Evolutionary conservation across 2,113 vertebrate species (phyloP), one percentile per base, ranked within the genome.

Genomic region (Puffinus mauretanicus): DNA sequence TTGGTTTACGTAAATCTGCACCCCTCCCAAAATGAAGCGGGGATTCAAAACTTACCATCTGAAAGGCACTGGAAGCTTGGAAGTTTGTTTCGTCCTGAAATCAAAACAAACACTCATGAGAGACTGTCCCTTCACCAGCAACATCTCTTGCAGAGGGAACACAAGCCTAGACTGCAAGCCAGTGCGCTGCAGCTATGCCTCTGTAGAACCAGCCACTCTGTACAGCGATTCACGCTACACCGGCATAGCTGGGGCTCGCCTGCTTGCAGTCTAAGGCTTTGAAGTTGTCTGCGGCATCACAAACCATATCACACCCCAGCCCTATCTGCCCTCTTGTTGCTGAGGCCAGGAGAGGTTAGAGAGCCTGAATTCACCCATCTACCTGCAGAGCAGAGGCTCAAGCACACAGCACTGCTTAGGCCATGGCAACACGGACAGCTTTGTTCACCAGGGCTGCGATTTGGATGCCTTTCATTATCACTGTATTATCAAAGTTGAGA

Each of bases 31-130:
- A 91, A 75, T 11, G 55, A 96, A 51, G 47, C 44, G 86, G 22
- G 47, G 49, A 55, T 73, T 66, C 67, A 75, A 76, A 49, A 69
- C 98, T 98, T 97, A 99, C 99, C 97, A 84, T 99, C 99, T 51
- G 98, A 98, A 97, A 99, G 98, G 26, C 98, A 98, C 94, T 98
- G 98, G 77, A 98, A 98, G 96, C 98, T 98, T 84, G 98, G 98
- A 94, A 97, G 97, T 97, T 98, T 99, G 67, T 97, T 98, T 97
- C 98, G 99, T 89, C 98, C 99, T 99, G 95, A 93, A 96, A 96
- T 72, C 40, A 95, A 97, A 97, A 75, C 13, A 90, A 82, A 66
- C n/a, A 38, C 38, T 55, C 7, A 64, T 83, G 40, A 94, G 54
- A 85, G 17, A 77, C 73, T 58, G n/a, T 38, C 19, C 77, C 65